These are phyloP conservation scores for Rhabditoides inermis DNA, from an alignment of 2,888 invertebrate genomes.

Conservation along the genomic window DNA sequence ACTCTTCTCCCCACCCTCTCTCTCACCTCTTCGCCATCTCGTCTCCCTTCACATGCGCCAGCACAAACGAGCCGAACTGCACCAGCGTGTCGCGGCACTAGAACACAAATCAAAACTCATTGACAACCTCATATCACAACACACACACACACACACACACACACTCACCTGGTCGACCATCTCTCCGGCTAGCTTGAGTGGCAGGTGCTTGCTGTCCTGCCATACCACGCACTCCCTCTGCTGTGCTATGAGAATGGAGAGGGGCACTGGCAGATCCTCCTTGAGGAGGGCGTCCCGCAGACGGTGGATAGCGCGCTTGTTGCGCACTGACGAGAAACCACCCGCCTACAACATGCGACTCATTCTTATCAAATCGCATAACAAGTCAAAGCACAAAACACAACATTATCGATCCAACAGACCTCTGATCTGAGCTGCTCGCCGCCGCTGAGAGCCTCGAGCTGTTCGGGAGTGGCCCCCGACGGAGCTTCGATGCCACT, in stretches of 20 bases:
- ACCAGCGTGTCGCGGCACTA: constrained; percentile 96
- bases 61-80: constrained; percentile 91
- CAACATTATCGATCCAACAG: constrained; percentile 4
- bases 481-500: constrained; percentile 93
- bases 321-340: constrained; percentile 89
- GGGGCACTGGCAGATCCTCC: constrained; percentile 78
- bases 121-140: constrained; percentile 2
- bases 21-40: constrained; percentile 65
- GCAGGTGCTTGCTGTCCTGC: constrained; percentile 47
- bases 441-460: constrained; percentile 93
- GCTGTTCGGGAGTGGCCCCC: constrained; percentile 87
- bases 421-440: constrained; percentile 88
- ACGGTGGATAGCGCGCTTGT: constrained; percentile 85
- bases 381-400: constrained; percentile 6
- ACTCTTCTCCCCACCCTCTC: constrained; percentile 86
- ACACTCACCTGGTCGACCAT: constrained; percentile 62
- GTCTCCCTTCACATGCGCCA: constrained; percentile 82
- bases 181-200: constrained; percentile 69
- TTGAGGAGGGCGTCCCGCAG: constrained; percentile 88
- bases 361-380: neutral
- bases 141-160: neutral
- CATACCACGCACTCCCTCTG: constrained; percentile 91
- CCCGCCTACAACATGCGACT: constrained; percentile 67
- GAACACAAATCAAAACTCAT: constrained; percentile 49
- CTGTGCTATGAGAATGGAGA: constrained; percentile 89